Evolutionary conservation across 2,113 vertebrate genomes (phyloP).

Genomic region (Tenebrosternarchus preto): DNA sequence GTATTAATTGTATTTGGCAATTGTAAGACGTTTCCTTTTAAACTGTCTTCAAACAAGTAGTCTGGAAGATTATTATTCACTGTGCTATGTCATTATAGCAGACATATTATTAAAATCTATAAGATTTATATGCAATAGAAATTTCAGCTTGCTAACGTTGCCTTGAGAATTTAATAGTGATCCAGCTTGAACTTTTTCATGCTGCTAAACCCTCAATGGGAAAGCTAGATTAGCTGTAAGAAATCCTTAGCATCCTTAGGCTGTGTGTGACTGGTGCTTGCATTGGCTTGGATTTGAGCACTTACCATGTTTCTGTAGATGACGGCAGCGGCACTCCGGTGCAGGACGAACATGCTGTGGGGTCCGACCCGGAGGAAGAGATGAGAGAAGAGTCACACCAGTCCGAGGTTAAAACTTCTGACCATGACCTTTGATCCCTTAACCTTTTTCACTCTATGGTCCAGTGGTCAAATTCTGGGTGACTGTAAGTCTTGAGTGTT

Average conservation of each 20-base stretch:
- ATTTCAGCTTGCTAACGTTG: not conserved
- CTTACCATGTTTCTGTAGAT: conserved; percentile 71
- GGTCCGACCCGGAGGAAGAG: conserved; percentile 83
- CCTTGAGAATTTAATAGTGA: not conserved
- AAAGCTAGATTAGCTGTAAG: not conserved
- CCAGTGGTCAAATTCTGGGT: not conserved
- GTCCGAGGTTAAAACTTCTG: conserved; percentile 79
- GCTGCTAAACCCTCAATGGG: not conserved
- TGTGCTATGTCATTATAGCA: too few relatives aligned
- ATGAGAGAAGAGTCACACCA: conserved; percentile 76
- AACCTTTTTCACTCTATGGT: not conserved
- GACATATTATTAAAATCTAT: too few relatives aligned
- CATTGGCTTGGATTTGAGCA: not conserved
- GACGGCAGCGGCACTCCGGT: conserved; percentile 96
- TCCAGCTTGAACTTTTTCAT: not conserved
- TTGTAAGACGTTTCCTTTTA: too few relatives aligned
- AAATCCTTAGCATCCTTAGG: too few relatives aligned
- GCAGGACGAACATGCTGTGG: conserved; percentile 89
- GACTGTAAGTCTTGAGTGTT: not conserved
- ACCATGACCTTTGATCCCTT: not conserved
- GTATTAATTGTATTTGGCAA: too few relatives aligned
- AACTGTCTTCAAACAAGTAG: too few relatives aligned
- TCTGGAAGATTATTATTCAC: too few relatives aligned
- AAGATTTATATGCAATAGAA: too few relatives aligned
- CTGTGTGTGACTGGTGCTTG: not conserved